Evolutionary conservation across 2,888 invertebrate genomes (phyloP), one percentile per base, ranked within the genome.

Genomic region (Globia sparganii): DNA sequence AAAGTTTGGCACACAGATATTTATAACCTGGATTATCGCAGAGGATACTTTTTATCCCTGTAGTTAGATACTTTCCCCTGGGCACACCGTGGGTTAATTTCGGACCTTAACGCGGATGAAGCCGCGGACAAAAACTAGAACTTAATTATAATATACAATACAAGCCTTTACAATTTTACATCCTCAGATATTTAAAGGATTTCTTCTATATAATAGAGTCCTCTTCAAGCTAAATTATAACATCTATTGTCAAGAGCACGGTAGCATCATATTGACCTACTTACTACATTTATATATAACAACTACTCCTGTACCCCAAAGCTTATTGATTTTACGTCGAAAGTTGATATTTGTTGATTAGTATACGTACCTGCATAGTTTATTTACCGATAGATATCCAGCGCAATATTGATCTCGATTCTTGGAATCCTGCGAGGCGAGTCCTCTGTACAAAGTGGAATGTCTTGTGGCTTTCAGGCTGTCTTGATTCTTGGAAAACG

Each of bases 191-290:
- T 25, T 49, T 25, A 25, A 66, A 46, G 21, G 28, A 9, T 49
- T 46, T 25, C 13, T 49, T 34, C 28, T 46, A 18, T 2, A 67
- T 43, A 53, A 53, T 40, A 28, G 28, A 43, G 25, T 34, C 18
- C 11, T 58, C 58, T n/a, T 11, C n/a, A 58, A 58, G 11, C n/a
- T n/a, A 59, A 58, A 34, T n/a, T n/a, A n/a, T 58, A n/a, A 34
- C 25, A 8, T 80, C 43, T 37, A 71, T 58, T 80, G n/a, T 69
- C 49, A 68, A 34, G 71, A 66, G 68, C 13, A 68, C 25, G 6
- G 43, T 76, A 81, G n/a, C 83, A 25, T 81, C 3, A 68, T 86
- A 49, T 59, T 82, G 86, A 82, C 86, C 81, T 64, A 85, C 46
- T 75, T 81, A 80, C 21, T 34, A 77, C 62, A 86, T 64, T n/a